phyloP scores from a whole-genome alignment of 2,888 invertebrate species.

The Tuberolachnus salignus region DNA sequence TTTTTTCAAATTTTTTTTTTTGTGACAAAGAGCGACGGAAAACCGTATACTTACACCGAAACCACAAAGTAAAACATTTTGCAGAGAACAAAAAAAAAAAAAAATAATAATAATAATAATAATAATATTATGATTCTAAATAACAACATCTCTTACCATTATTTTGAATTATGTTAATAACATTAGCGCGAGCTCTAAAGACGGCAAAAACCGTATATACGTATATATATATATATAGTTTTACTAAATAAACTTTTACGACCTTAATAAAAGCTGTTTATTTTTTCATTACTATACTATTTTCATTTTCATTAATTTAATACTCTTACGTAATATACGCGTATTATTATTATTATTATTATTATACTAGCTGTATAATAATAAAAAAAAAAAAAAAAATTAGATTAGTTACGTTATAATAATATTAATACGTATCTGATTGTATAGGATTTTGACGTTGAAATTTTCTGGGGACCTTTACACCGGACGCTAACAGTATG shows the following conservation, averaged over 20 bases:
- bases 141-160: constrained; percentile 43
- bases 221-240: not conserved
- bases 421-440: constrained; percentile 3
- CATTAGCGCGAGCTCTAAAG: constrained; percentile 34
- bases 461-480: too few relatives aligned
- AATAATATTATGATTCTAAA: constrained; percentile 44
- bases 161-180: constrained; percentile 52
- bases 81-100: not conserved
- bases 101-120: too few relatives aligned
- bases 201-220: not conserved
- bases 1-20: constrained; percentile 8
- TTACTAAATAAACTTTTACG: constrained; percentile 44
- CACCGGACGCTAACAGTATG: too few relatives aligned
- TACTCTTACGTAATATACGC: not conserved
- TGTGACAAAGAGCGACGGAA: not conserved
- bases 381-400: not conserved
- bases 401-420: too few relatives aligned
- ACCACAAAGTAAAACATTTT: not conserved
- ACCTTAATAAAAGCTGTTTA: constrained; percentile 44
- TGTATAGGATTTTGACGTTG: too few relatives aligned
- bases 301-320: constrained; percentile 42
- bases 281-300: constrained; percentile 28
- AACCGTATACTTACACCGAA: not conserved
- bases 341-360: not conserved
- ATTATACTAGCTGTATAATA: not conserved